Conservation (phyloP, 1,140 invertebrate genomes). For the Drosophila auraria region DNA sequence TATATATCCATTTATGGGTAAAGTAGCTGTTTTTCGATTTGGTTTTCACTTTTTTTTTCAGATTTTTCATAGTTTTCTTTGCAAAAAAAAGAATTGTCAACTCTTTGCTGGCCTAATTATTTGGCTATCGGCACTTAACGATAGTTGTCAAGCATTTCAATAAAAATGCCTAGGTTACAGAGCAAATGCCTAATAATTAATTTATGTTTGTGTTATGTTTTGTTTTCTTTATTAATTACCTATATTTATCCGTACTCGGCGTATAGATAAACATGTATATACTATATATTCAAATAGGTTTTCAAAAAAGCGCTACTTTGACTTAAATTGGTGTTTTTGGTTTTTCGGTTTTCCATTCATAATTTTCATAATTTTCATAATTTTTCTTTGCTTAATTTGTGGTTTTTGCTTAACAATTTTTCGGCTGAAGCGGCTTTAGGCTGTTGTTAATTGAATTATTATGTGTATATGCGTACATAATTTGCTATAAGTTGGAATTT, state of each 20-base stretch:
- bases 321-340: slow-evolving; percentile 65
- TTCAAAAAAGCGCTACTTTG: slow-evolving; percentile 54
- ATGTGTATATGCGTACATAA: slow-evolving; percentile 41
- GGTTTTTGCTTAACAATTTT: slow-evolving; percentile 27
- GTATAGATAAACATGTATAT: background rate
- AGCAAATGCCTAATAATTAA: slow-evolving; percentile 63
- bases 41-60: background rate
- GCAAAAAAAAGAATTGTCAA: slow-evolving; percentile 38
- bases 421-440: slow-evolving; percentile 37
- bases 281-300: slow-evolving; percentile 24
- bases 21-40: slow-evolving; percentile 12
- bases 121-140: slow-evolving; percentile 28
- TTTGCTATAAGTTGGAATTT: slow-evolving; percentile 67
- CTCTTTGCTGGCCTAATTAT: slow-evolving; percentile 41
- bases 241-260: slow-evolving; percentile 28
- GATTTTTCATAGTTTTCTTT: background rate
- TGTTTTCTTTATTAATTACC: slow-evolving; percentile 19
- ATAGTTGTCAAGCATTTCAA: slow-evolving; percentile 68
- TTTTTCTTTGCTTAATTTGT: slow-evolving; percentile 9
- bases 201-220: slow-evolving; percentile 6
- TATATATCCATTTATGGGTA: slow-evolving; percentile 13
- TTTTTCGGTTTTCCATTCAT: background rate
- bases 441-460: slow-evolving; percentile 48
- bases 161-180: slow-evolving; percentile 66
- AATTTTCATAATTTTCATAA: background rate